Evolutionary conservation across 1,140 invertebrate species (phyloP), one percentile per base, ranked within the genome.

Genomic region (Aplysia californica): DNA sequence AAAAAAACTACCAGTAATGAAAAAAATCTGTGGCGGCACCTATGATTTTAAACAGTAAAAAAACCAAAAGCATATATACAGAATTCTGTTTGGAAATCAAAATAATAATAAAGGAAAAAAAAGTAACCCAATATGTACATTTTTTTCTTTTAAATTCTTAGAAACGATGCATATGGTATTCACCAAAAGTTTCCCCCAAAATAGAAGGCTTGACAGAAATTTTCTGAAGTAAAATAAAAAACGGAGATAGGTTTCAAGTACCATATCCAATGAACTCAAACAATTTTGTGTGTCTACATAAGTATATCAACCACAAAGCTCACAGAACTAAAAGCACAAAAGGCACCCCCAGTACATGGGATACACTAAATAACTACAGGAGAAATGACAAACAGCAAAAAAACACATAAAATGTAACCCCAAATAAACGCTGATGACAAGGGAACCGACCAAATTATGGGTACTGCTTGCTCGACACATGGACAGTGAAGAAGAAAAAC

Each of bases 401-500:
- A 75, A 33, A 64, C 38, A 36, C n/a, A 70, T 70, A 23, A 50
- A 41, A 44, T 64, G 26, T 15, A 20, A 55, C 70, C 65, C 15
- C 10, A 55, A 61, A 70, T 33, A 61, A 56, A 65, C 59, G 15
- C 3, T 66, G 41, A 50, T 36, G 56, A 68, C 33, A 75, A 29
- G 35, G 38, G 44, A 75, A 74, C 65, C 39, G 77, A 74, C 44
- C 38, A 39, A 76, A n/a, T n/a, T n/a, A n/a, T 59, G 74, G 50
- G 75, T 39, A 76, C 66, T 61, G 64, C 71, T 65, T 74, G 56
- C 71, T 50, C 38, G 71, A 61, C 70, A 78, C 44, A 74, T 68
- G 64, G 64, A 74, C 66, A 78, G 29, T 58, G 68, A 56, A 70
- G 72, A 75, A 68, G 65, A 75, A 56, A 69, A 75, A 65, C 41